Percentiles rank a stretch among this genome's conserved stretches.
phyloP scores from a whole-genome alignment of 2,888 invertebrate species.

The Halictus ligatus region DNA sequence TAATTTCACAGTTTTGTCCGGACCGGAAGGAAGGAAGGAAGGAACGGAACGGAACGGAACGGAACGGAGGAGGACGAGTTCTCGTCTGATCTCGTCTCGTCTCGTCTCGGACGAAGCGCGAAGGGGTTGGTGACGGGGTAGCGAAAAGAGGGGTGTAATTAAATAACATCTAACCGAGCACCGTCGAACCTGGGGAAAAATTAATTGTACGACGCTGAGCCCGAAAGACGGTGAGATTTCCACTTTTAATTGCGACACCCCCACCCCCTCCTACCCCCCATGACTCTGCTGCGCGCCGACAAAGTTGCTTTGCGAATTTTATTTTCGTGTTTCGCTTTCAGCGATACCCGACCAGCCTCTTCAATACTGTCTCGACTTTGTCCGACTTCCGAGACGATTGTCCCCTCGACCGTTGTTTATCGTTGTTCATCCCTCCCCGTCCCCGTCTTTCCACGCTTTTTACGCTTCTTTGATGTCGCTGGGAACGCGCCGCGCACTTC shows the following conservation, averaged over 20 bases:
- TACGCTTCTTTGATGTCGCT: background rate
- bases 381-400: background rate
- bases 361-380: background rate
- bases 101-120: constrained; percentile 42
- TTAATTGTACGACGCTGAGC: constrained; percentile 67
- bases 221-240: constrained; percentile 65
- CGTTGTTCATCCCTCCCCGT: background rate
- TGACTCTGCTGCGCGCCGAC: constrained; percentile 21
- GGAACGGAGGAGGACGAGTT: constrained; percentile 21
- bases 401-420: background rate
- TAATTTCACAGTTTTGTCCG: constrained; percentile 65
- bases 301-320: constrained; percentile 31
- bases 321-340: constrained; percentile 6
- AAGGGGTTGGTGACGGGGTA: constrained; percentile 32
- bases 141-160: constrained; percentile 62
- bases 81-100: constrained; percentile 18
- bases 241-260: constrained; percentile 70
- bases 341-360: background rate
- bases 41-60: background rate
- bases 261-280: background rate
- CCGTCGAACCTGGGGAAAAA: constrained; percentile 64
- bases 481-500: background rate
- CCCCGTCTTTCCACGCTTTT: background rate
- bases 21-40: constrained; percentile 13
- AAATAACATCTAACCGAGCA: constrained; percentile 71